A percentile compares a stretch with the other conserved stretches of the same genome.
Conservation (phyloP, 2,888 invertebrate species). For the Ichneumoninae sp. region DNA sequence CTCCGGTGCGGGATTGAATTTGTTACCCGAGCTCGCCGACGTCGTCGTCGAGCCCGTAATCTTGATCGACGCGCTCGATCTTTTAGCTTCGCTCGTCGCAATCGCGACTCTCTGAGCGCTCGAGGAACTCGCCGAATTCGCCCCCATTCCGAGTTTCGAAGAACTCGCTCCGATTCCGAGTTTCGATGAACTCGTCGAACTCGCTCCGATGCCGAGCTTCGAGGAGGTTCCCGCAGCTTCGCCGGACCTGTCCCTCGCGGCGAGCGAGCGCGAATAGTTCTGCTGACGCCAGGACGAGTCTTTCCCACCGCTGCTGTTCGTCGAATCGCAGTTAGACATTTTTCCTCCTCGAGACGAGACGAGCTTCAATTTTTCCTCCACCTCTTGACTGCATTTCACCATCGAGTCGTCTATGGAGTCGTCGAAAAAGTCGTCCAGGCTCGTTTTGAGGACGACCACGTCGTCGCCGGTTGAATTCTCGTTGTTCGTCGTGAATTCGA, state of each 20-base stretch:
- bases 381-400: constrained; percentile 77
- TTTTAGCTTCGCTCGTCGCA: not conserved
- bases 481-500: not conserved
- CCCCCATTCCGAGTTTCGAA: not conserved
- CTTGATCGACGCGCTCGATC: not conserved
- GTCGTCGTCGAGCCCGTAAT: not conserved
- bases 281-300: constrained; percentile 58
- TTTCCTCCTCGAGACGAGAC: constrained; percentile 21
- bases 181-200: constrained; percentile 11
- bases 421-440: constrained; percentile 76
- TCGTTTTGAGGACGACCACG: constrained; percentile 47
- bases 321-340: constrained; percentile 19
- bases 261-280: constrained; percentile 34
- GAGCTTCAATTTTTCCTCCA: constrained; percentile 74
- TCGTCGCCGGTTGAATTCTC: not conserved
- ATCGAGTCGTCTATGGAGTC: constrained; percentile 77
- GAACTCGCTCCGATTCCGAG: not conserved
- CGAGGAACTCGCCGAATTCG: not conserved
- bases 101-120: not conserved
- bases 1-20: not conserved
- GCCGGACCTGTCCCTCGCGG: constrained; percentile 32
- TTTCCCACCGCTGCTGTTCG: constrained; percentile 16
- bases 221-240: not conserved
- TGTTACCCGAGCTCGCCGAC: not conserved
- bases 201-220: not conserved